phyloP scores from a whole-genome alignment of 2,888 invertebrate species.

The Bombyx huttoni region DNA sequence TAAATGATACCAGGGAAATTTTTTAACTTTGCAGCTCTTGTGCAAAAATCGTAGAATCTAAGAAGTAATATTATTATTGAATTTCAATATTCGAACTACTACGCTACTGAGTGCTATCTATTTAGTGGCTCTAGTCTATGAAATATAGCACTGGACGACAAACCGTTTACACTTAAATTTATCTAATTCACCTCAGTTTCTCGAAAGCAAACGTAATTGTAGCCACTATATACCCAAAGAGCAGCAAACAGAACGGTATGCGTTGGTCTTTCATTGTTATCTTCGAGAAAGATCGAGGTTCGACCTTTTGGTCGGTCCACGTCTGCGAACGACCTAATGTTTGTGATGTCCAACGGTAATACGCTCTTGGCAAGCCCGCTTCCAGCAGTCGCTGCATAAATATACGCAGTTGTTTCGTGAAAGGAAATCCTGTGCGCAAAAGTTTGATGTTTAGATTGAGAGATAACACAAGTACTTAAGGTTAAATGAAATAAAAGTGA shows the following conservation, averaged over 20 bases:
- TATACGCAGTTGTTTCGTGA: slow-evolving; percentile 17
- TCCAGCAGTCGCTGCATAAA: slow-evolving; percentile 26
- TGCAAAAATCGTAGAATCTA: too few species aligned
- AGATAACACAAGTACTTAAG: too few species aligned
- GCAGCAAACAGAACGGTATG: slow-evolving; percentile 20
- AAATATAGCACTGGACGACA: too few species aligned
- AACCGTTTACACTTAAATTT: too few species aligned
- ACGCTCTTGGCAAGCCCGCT: slow-evolving; percentile 29
- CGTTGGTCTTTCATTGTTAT: slow-evolving; percentile 18
- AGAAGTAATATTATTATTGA: too few species aligned
- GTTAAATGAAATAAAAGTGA: too few species aligned
- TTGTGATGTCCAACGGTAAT: slow-evolving; percentile 31
- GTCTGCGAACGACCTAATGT: slow-evolving; percentile 14
- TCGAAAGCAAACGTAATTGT: slow-evolving; percentile 21
- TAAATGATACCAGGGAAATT: too few species aligned
- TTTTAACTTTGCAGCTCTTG: too few species aligned
- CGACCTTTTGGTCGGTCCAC: neutral
- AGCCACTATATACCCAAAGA: slow-evolving; percentile 21
- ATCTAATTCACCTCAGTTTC: slow-evolving; percentile 8
- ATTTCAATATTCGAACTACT: too few species aligned
- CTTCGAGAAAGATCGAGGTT: slow-evolving; percentile 17
- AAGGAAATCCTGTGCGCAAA: slow-evolving; percentile 26
- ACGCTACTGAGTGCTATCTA: too few species aligned
- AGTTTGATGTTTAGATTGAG: neutral
- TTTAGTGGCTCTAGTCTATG: too few species aligned